Evolutionary conservation across 2,888 invertebrate species (phyloP).

Genomic region (Cheilosia urbana): DNA sequence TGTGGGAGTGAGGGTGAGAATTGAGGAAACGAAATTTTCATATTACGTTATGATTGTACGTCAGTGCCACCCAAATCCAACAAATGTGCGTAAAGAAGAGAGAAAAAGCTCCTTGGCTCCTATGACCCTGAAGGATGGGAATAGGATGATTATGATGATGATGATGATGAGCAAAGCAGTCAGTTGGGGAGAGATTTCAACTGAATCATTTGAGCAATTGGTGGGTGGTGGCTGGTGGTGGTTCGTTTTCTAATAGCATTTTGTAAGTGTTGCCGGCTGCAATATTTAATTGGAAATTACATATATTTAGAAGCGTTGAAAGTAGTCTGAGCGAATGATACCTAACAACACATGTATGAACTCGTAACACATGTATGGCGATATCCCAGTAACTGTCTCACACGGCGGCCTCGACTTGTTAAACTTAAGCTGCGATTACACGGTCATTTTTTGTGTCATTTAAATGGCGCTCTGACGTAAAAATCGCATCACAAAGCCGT

Average conservation of each 20-base stretch:
- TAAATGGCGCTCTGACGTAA: too few relatives aligned
- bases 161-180: slow-evolving; percentile 12
- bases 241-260: background rate
- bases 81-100: slow-evolving; percentile 30
- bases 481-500: too few relatives aligned
- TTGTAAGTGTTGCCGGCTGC: slow-evolving; percentile 12
- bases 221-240: background rate
- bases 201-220: background rate
- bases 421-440: too few relatives aligned
- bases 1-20: slow-evolving; percentile 12
- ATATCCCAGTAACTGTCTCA: too few relatives aligned
- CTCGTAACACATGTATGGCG: too few relatives aligned
- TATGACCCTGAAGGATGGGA: background rate
- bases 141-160: background rate
- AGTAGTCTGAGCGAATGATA: too few relatives aligned
- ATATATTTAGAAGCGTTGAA: too few relatives aligned
- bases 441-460: too few relatives aligned
- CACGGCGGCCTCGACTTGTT: too few relatives aligned
- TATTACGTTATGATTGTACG: background rate
- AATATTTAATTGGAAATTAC: too few relatives aligned
- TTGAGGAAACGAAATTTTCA: background rate
- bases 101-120: slow-evolving; percentile 19
- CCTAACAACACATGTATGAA: too few relatives aligned
- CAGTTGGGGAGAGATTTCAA: slow-evolving; percentile 11
- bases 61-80: slow-evolving; percentile 10